Conservation (phyloP, 2,888 invertebrate genomes). For the Rotaria socialis region DNA sequence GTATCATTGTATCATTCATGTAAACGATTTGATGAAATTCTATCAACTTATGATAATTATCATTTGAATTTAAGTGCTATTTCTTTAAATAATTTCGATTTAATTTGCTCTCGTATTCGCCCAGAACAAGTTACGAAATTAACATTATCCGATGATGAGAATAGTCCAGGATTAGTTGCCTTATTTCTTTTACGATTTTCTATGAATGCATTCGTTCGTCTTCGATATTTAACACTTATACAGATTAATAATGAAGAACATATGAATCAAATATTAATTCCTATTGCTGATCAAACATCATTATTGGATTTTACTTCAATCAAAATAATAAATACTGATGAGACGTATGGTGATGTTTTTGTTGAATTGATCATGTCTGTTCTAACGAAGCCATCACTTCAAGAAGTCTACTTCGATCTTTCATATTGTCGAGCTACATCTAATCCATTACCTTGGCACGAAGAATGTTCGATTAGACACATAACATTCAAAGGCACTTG, state of each 20-base stretch:
- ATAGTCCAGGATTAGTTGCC: not conserved
- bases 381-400: not conserved
- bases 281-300: not conserved
- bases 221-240: constrained; percentile 8
- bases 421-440: not conserved
- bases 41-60: not conserved
- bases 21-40: not conserved
- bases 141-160: not conserved
- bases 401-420: not conserved
- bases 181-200: not conserved
- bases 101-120: not conserved
- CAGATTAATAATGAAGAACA: not conserved
- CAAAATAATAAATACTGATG: not conserved
- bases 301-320: not conserved
- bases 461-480: not conserved
- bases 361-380: not conserved
- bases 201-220: not conserved
- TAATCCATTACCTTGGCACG: not conserved
- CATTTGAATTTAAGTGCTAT: not conserved
- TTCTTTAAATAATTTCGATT: not conserved
- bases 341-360: not conserved
- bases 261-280: not conserved
- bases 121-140: not conserved
- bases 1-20: not conserved
- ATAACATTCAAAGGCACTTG: not conserved